Evolutionary conservation across 2,888 invertebrate species (phyloP).

Genomic region (Orthosia gracilis): DNA sequence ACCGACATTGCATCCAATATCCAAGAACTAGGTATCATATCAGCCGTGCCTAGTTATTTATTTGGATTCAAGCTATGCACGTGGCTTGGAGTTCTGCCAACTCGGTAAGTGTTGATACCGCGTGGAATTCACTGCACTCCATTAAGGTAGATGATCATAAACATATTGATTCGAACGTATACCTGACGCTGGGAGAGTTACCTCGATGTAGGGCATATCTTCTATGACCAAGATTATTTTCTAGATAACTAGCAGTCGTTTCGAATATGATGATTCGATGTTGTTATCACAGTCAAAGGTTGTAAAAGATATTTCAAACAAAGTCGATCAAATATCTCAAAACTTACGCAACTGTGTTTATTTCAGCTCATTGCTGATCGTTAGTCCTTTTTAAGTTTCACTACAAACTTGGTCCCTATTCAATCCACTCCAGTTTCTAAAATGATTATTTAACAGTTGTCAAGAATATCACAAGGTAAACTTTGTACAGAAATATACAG

Average conservation of each 20-base stretch:
- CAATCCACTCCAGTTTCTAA: background rate
- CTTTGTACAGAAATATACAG: background rate
- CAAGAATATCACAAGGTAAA: background rate
- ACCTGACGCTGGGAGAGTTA: constrained; percentile 29
- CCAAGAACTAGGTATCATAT: constrained; percentile 31
- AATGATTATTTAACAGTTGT: background rate
- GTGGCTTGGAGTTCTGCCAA: constrained; percentile 60
- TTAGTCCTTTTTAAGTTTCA: background rate
- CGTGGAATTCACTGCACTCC: constrained; percentile 59
- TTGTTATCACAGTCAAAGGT: background rate
- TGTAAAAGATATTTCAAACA: too few relatives aligned
- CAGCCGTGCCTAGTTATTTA: constrained; percentile 47
- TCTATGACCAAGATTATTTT: background rate
- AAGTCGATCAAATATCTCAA: too few relatives aligned
- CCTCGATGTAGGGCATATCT: background rate
- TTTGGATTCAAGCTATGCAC: constrained; percentile 53
- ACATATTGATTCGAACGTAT: constrained; percentile 47
- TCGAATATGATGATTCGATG: background rate
- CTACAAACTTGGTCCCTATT: background rate
- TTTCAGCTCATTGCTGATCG: background rate
- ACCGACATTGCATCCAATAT: constrained; percentile 22
- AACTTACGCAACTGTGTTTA: background rate
- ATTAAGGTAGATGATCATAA: constrained; percentile 56
- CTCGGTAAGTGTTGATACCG: constrained; percentile 62
- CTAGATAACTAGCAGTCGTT: background rate